phyloP scores from a whole-genome alignment of 2,888 invertebrate genomes.

The Bembecia ichneumoniformis region DNA sequence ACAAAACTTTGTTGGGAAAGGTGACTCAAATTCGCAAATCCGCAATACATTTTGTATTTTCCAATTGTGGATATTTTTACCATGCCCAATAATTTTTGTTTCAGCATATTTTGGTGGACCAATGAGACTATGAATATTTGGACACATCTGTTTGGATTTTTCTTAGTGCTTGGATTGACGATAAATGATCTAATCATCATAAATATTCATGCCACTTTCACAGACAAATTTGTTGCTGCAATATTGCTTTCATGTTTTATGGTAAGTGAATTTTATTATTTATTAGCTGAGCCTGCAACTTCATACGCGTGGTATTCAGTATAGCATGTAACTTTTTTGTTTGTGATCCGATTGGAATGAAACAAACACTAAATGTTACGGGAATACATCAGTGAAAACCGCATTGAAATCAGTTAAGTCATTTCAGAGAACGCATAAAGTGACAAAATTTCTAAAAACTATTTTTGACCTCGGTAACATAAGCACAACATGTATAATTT shows the following conservation, averaged over 20 bases:
- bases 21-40: conserved; percentile 48
- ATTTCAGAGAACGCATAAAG: too few relatives aligned
- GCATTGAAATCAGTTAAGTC: too few relatives aligned
- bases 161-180: conserved; percentile 86
- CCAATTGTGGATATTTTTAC: not conserved
- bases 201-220: conserved; percentile 81
- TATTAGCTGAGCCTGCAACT: too few relatives aligned
- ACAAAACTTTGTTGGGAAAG: conserved; percentile 90
- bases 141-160: conserved; percentile 93
- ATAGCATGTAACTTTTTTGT: too few relatives aligned
- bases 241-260: conserved; percentile 89
- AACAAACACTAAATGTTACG: too few relatives aligned
- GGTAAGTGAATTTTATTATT: conserved; percentile 63
- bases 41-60: not conserved
- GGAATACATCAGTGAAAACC: too few relatives aligned
- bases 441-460: too few relatives aligned
- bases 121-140: conserved; percentile 98
- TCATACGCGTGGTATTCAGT: too few relatives aligned
- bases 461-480: too few relatives aligned
- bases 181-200: conserved; percentile 87
- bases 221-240: conserved; percentile 89
- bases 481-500: too few relatives aligned
- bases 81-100: conserved; percentile 20
- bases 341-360: too few relatives aligned
- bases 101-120: conserved; percentile 94